phyloP scores from a whole-genome alignment of 2,888 invertebrate species.

The Creontiades dilutus region DNA sequence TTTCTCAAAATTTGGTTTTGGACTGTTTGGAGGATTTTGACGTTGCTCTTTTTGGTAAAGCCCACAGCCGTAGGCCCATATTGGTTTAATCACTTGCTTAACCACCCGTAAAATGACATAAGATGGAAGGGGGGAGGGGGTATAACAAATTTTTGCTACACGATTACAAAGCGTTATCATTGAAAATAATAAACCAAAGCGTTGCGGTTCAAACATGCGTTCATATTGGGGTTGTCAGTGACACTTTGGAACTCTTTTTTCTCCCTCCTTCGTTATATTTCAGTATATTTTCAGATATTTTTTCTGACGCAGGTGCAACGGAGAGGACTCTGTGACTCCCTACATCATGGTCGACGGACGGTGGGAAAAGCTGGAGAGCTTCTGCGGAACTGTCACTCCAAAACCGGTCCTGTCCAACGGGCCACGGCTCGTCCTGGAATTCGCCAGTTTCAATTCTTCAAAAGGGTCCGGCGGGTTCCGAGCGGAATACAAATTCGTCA shows the following conservation, averaged over 20 bases:
- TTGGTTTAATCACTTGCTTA: too few relatives aligned
- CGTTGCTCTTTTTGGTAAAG: too few relatives aligned
- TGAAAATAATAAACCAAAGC: too few relatives aligned
- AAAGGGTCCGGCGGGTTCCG: slow-evolving; percentile 91
- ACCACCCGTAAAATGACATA: too few relatives aligned
- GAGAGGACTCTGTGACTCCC: slow-evolving; percentile 88
- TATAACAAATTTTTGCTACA: too few relatives aligned
- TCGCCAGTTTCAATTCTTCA: slow-evolving; percentile 88
- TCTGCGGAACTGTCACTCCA: slow-evolving; percentile 90
- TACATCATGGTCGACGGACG: slow-evolving; percentile 90
- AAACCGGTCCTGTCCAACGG: slow-evolving; percentile 96
- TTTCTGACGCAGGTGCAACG: slow-evolving; percentile 83
- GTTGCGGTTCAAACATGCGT: too few relatives aligned
- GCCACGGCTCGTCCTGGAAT: slow-evolving; percentile 90
- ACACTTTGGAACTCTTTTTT: neutral
- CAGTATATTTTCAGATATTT: neutral
- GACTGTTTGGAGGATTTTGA: too few relatives aligned
- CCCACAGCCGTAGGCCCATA: too few relatives aligned
- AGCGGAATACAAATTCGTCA: slow-evolving; percentile 92
- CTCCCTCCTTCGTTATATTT: neutral
- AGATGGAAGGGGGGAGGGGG: too few relatives aligned
- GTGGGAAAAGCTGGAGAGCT: slow-evolving; percentile 91
- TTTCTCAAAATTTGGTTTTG: too few relatives aligned
- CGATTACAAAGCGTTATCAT: too few relatives aligned
- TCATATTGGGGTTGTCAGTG: too few relatives aligned